A percentile compares a stretch with the other conserved stretches of the same genome.
These are phyloP conservation scores for Carassius carassius DNA, from an alignment of 2,113 vertebrate species.

Conservation along the genomic window DNA sequence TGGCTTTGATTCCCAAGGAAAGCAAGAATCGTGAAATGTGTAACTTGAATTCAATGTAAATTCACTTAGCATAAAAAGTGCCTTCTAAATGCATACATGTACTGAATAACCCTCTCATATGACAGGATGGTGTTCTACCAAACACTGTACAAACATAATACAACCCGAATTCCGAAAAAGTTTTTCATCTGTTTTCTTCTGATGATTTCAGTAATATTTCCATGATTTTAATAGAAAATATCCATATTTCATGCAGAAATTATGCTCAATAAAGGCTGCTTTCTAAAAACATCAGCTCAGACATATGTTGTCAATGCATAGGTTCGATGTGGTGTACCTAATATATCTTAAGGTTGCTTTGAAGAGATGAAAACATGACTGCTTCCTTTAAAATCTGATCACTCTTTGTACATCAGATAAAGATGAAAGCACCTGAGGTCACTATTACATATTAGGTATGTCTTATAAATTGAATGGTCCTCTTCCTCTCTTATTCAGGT, in stretches of 20 bases:
- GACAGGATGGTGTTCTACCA: not conserved
- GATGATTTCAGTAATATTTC: not conserved
- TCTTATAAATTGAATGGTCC: conserved; percentile 19
- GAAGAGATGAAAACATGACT: conserved; percentile 7
- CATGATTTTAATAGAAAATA: not conserved
- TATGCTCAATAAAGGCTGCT: not conserved
- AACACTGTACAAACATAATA: not conserved
- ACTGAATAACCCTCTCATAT: not conserved
- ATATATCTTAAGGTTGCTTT: not conserved
- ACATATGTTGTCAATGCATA: not conserved
- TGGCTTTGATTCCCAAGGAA: too few relatives aligned
- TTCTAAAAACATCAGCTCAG: not conserved
- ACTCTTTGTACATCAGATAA: not conserved
- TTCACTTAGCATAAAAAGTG: not conserved
- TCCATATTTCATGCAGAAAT: not conserved
- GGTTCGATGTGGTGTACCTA: not conserved
- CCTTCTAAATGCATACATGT: not conserved
- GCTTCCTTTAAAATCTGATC: conserved; percentile 3
- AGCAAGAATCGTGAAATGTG: too few relatives aligned
- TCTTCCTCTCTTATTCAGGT: not conserved
- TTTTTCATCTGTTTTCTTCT: not conserved
- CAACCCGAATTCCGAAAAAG: too few relatives aligned
- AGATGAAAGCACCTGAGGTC: conserved; percentile 23
- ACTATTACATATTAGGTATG: not conserved
- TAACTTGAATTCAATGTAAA: too few relatives aligned